phyloP scores from a whole-genome alignment of 2,888 invertebrate genomes.

The Belgica antarctica region DNA sequence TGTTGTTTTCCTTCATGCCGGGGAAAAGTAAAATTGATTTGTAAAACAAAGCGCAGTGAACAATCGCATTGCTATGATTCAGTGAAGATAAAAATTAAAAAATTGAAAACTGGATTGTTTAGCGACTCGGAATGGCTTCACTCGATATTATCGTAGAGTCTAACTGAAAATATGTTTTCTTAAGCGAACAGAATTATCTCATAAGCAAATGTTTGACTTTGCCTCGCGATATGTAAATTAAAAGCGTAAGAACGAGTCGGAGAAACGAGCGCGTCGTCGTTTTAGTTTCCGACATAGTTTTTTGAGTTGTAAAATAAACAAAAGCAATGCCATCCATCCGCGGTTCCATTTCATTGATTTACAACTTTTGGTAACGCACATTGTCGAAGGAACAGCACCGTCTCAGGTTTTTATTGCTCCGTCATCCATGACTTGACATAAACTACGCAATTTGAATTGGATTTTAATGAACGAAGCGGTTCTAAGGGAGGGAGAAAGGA shows the following conservation, averaged over 20 bases:
- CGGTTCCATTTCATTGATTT: background rate
- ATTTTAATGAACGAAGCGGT: background rate
- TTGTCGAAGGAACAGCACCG: background rate
- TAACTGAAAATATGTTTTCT: background rate
- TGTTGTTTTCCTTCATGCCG: constrained; percentile 10
- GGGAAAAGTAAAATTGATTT: constrained; percentile 15
- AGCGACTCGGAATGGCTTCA: background rate
- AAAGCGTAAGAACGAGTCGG: background rate
- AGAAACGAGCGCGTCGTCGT: background rate
- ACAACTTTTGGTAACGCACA: background rate
- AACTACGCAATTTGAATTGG: background rate
- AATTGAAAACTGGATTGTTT: constrained; percentile 2
- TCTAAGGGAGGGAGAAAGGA: background rate
- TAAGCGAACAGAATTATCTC: too few species aligned
- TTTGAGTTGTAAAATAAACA: constrained; percentile 18
- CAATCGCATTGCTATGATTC: constrained; percentile 7
- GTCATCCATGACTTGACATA: background rate
- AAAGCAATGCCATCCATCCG: too few species aligned
- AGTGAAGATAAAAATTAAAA: background rate
- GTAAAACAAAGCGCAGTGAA: constrained; percentile 2
- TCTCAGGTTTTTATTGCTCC: background rate
- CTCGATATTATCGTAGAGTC: background rate
- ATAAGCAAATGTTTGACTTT: constrained; percentile 2
- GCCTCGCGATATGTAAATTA: constrained; percentile 20
- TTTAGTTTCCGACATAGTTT: background rate